A percentile compares a stretch with the other conserved stretches of the same genome.
Evolutionary conservation across 37 sponge, comb jelly and placozoan species (phyloP).

Genomic region (Halichondria panicea): DNA sequence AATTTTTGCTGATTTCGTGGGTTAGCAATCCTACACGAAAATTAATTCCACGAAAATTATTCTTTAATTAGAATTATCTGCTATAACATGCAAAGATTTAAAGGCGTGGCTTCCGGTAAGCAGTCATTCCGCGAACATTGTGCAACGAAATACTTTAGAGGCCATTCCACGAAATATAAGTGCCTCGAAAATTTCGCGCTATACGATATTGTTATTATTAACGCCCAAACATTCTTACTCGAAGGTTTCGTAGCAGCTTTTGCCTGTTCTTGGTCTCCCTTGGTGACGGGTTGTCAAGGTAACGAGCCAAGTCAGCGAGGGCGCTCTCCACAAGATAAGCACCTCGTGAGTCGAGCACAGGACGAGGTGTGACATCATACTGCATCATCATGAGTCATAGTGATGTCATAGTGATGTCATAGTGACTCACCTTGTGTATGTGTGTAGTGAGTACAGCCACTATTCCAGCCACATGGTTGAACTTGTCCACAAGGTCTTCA

Average conservation of each 20-base stretch:
- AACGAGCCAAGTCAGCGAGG: background rate
- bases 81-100: no score
- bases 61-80: no score
- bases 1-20: no score
- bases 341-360: background rate
- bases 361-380: background rate
- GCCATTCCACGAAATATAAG: no score
- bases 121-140: no score
- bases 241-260: constrained; percentile 73
- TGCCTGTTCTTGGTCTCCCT: constrained; percentile 57
- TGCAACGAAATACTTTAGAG: no score
- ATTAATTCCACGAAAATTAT: no score
- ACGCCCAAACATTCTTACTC: no score
- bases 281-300: background rate
- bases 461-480: constrained; percentile 71
- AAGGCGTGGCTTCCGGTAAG: no score
- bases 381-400: background rate
- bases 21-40: no score
- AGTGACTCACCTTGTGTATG: constrained; percentile 23
- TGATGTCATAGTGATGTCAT: background rate
- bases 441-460: constrained; percentile 70
- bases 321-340: background rate
- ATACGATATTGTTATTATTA: no score
- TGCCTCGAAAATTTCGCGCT: no score
- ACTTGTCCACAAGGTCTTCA: constrained; percentile 65